Conservation (phyloP, 2,888 invertebrate genomes). For the Melinopterus prodromus region DNA sequence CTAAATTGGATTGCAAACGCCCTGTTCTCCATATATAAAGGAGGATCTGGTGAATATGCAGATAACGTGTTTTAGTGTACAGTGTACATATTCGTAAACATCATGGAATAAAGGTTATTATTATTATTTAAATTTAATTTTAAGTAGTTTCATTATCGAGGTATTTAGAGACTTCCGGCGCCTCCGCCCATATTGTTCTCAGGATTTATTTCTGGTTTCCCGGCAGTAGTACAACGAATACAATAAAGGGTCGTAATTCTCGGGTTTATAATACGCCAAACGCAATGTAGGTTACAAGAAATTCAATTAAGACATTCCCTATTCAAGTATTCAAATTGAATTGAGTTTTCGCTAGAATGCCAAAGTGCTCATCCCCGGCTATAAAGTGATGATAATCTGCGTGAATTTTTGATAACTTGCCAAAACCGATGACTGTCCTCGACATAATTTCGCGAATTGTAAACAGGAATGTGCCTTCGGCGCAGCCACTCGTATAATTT, state of each 20-base stretch:
- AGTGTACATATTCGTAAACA: no score
- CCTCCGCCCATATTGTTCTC: no score
- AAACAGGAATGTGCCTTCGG: neutral
- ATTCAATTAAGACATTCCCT: neutral
- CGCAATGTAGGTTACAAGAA: neutral
- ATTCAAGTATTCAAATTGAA: neutral
- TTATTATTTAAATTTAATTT: no score
- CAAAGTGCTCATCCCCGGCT: neutral
- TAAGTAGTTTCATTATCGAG: no score
- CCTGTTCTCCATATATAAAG: no score
- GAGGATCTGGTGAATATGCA: no score
- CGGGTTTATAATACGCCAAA: neutral
- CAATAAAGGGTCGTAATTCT: neutral
- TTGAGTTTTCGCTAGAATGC: neutral
- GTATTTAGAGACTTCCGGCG: no score
- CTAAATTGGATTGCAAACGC: no score
- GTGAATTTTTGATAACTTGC: neutral
- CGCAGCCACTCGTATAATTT: neutral
- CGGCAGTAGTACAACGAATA: neutral
- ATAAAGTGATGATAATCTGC: neutral
- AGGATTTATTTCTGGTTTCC: neutral
- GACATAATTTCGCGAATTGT: neutral
- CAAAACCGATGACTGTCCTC: neutral
- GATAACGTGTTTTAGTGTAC: no score
- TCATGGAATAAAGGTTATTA: no score